A percentile compares a stretch with the other conserved stretches of the same genome.
Conservation (phyloP, 2,797 vertebrate species). For the Eulemur rubriventer region DNA sequence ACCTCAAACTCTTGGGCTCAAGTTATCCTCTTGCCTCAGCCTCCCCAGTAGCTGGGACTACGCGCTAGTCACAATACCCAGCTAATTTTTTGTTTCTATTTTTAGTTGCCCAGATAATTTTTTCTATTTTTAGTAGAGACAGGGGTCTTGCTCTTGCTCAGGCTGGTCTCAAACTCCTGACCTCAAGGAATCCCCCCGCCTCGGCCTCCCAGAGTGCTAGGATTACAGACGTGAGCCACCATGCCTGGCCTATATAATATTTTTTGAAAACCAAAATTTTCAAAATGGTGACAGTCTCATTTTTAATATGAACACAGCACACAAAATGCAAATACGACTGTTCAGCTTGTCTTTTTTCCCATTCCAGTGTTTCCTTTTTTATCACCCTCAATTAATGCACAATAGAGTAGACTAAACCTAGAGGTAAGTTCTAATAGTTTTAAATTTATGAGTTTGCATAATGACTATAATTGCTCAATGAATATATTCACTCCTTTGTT, state of each 20-base stretch:
- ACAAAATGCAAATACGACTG: neutral
- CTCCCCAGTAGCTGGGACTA: no score
- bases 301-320: neutral
- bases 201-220: no score
- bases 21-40: no score
- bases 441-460: conserved; percentile 39
- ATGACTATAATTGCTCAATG: conserved; percentile 52
- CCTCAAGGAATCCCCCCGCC: no score
- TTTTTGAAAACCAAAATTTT: neutral
- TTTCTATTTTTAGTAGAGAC: no score
- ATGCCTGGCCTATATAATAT: neutral
- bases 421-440: conserved; percentile 9
- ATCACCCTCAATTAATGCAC: conserved; percentile 41
- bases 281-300: neutral
- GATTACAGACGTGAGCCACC: no score
- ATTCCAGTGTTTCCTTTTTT: neutral
- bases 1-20: no score
- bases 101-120: no score
- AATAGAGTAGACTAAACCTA: neutral
- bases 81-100: no score
- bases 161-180: no score
- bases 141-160: no score
- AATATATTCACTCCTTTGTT: conserved; percentile 40
- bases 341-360: neutral
- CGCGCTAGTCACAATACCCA: no score